Evolutionary conservation across 2,888 invertebrate species (phyloP).

Genomic region (Congeria kusceri): DNA sequence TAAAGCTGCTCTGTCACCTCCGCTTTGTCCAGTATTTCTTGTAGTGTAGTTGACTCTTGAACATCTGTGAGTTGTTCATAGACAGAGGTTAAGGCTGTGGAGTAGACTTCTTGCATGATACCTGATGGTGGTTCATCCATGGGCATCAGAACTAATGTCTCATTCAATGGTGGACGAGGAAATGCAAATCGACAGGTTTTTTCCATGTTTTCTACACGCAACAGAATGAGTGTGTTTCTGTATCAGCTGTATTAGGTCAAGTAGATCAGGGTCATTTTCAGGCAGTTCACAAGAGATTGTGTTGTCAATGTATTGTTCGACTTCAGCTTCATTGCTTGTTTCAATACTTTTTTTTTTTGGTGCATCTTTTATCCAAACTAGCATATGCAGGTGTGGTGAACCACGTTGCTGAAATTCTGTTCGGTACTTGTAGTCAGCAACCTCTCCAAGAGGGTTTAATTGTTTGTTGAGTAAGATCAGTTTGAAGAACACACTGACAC

Average conservation of each 20-base stretch:
- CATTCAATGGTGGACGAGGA: slow-evolving; percentile 37
- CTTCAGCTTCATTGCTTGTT: slow-evolving; percentile 38
- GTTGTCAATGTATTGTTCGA: slow-evolving; percentile 45
- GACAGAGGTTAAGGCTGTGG: slow-evolving; percentile 19
- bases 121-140: slow-evolving; percentile 5
- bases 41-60: slow-evolving; percentile 5
- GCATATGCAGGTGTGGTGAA: slow-evolving; percentile 66
- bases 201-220: slow-evolving; percentile 50
- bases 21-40: slow-evolving; percentile 29
- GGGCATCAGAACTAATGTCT: slow-evolving; percentile 39
- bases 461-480: slow-evolving; percentile 38
- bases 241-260: slow-evolving; percentile 27
- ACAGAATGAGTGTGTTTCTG: slow-evolving; percentile 58
- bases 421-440: slow-evolving; percentile 62
- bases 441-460: slow-evolving; percentile 59
- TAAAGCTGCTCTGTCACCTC: slow-evolving; percentile 33
- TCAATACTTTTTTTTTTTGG: slow-evolving; percentile 56
- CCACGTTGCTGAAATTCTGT: slow-evolving; percentile 69
- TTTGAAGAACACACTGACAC: slow-evolving; percentile 55
- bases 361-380: slow-evolving; percentile 63
- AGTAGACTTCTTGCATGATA: slow-evolving; percentile 20
- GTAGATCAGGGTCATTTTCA: slow-evolving; percentile 30
- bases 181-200: slow-evolving; percentile 47
- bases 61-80: slow-evolving; percentile 26
- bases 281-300: slow-evolving; percentile 52